Conservation (phyloP, 2,113 vertebrate genomes). For the Malurus alboscapulatus region DNA sequence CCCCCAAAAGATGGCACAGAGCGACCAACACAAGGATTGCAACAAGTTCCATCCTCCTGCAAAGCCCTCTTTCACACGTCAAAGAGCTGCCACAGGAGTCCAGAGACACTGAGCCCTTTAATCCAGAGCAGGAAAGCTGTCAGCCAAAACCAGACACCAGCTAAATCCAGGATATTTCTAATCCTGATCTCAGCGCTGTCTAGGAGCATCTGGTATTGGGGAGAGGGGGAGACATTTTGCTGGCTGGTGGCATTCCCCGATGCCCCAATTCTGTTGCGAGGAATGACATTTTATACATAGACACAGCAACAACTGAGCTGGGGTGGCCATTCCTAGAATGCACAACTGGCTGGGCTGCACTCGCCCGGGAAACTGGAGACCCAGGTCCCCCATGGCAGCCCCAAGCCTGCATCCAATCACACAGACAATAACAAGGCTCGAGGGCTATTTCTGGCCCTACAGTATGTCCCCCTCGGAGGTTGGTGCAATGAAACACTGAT, state of each 20-base stretch:
- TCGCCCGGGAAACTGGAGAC: slow-evolving; percentile 65
- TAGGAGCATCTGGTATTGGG: slow-evolving; percentile 37
- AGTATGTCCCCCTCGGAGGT: slow-evolving; percentile 50
- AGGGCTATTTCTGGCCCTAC: slow-evolving; percentile 54
- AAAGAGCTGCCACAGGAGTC: not conserved
- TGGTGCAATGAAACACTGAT: slow-evolving; percentile 57
- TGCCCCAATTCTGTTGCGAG: not conserved
- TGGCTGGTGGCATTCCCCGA: slow-evolving; percentile 17
- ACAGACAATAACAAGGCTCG: slow-evolving; percentile 59
- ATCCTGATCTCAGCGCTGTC: slow-evolving; percentile 37
- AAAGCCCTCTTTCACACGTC: not conserved
- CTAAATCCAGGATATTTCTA: slow-evolving; percentile 64
- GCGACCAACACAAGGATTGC: not conserved
- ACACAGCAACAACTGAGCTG: slow-evolving; percentile 59
- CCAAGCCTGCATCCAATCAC: slow-evolving; percentile 58
- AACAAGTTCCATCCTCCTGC: not conserved
- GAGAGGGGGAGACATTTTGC: slow-evolving; percentile 4
- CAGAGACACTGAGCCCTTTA: slow-evolving; percentile 38
- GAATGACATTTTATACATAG: slow-evolving; percentile 63
- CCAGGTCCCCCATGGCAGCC: slow-evolving; percentile 56
- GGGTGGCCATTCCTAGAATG: slow-evolving; percentile 65
- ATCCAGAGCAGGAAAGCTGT: slow-evolving; percentile 46
- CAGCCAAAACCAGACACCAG: slow-evolving; percentile 49
- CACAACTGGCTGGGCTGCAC: slow-evolving; percentile 66
- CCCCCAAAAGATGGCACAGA: not conserved